phyloP scores from a whole-genome alignment of 2,888 invertebrate species.

The Tromatobia lineatoria region DNA sequence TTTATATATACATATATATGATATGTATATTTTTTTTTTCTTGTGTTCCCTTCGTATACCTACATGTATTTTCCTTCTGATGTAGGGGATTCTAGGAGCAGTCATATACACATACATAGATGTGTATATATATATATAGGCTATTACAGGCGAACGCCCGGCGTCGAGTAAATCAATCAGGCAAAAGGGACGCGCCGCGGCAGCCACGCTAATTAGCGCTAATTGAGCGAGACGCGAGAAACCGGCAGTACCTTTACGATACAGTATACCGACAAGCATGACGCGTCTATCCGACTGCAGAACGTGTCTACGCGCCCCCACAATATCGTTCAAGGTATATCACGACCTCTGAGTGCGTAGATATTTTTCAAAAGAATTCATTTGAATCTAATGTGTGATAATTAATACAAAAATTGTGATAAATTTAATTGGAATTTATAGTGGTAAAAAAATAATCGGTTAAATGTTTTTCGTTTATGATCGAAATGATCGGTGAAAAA shows the following conservation, averaged over 20 bases:
- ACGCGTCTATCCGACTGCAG: conserved; percentile 18
- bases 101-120: too few relatives aligned
- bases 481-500: too few relatives aligned
- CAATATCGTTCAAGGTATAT: background rate
- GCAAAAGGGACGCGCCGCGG: conserved; percentile 67
- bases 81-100: background rate
- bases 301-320: background rate
- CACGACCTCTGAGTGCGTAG: background rate
- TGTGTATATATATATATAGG: background rate
- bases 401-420: background rate
- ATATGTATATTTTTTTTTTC: background rate
- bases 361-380: background rate
- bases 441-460: too few relatives aligned
- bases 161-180: conserved; percentile 79
- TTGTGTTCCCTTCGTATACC: too few relatives aligned
- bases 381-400: background rate
- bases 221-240: conserved; percentile 75
- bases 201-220: conserved; percentile 77
- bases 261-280: conserved; percentile 27
- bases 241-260: conserved; percentile 28
- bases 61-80: background rate
- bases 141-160: conserved; percentile 65
- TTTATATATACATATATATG: background rate
- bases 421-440: too few relatives aligned
- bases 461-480: too few relatives aligned